Evolutionary conservation across 2,797 vertebrate genomes (phyloP), one percentile per base, ranked within the genome.

Genomic region (Caiman crocodilus): DNA sequence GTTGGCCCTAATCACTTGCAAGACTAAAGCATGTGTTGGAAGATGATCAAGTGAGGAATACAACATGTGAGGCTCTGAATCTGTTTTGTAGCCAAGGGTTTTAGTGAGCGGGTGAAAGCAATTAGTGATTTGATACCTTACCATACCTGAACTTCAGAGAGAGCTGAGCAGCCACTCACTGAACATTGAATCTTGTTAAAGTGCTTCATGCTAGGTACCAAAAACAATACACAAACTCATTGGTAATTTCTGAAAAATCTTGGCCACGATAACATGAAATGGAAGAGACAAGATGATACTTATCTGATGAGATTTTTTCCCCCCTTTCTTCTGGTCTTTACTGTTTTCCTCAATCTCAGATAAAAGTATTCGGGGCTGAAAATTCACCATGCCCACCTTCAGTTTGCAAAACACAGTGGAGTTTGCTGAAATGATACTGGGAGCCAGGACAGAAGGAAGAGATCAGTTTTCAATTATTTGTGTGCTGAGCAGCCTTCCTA

Each of bases 331-430:
- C 55, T 5, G 2, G 56, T 65, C 3, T 6, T 82, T 57, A 1
- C 1, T 79, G 71, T 65, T 25, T 81, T 7, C 3, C 3, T 55
- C 35, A 16, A 15, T 14, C 5, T 35, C 75, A 2, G 7, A 50
- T 28, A 74, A 69, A 17, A 10, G 65, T 1, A 14, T 50, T 65
- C 82, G 71, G 3, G 7, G 4, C 6, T 32, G 60, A 0, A 61
- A 84, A 87, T 58, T 0, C 6, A 13, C 25, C 0, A 0, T n/a
- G 89, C 85, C 25, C 5, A 2, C 14, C 71, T 20, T 59, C 4
- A 81, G 5, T 55, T 82, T 81, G 9, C 9, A 30, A 77, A 78
- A 61, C 18, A 60, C 0, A 81, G 1, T 0, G 26, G 76, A 9
- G 4, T 3, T 80, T 80, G 1, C 3, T 56, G 57, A 76, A 26